Percentiles rank a stretch among this genome's conserved stretches.
These are phyloP conservation scores for Triplophysa siluroides DNA, from an alignment of 2,113 vertebrate genomes.

Conservation along the genomic window DNA sequence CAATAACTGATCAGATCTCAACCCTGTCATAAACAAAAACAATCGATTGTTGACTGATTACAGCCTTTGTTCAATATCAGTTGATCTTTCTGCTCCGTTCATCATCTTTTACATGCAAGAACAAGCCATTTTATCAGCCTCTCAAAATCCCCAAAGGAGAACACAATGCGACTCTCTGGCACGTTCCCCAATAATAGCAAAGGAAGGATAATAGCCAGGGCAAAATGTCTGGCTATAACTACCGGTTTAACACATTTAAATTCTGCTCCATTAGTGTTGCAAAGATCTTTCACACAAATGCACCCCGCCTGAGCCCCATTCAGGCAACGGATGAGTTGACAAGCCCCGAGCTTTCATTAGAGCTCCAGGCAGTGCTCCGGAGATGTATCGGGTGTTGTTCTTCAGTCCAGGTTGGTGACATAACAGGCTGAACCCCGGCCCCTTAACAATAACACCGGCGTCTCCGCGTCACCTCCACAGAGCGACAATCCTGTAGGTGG, in stretches of 20 bases:
- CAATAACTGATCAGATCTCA: neutral
- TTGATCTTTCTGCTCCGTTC: neutral
- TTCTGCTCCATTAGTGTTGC: constrained; percentile 55
- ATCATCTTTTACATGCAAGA: neutral
- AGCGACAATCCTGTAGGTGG: neutral
- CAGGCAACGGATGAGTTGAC: constrained; percentile 47
- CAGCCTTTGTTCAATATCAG: neutral
- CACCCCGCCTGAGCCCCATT: constrained; percentile 53
- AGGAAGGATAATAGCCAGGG: constrained; percentile 4
- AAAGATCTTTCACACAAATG: constrained; percentile 54
- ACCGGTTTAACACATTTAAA: constrained; percentile 54
- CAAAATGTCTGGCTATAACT: constrained; percentile 49
- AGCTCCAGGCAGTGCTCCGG: constrained; percentile 52
- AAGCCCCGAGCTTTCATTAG: constrained; percentile 56
- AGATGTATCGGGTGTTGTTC: constrained; percentile 11
- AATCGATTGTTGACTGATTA: neutral
- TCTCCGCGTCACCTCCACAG: constrained; percentile 4
- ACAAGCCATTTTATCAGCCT: neutral
- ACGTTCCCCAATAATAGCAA: constrained; percentile 45
- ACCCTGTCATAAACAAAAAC: neutral
- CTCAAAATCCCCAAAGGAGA: too few species aligned
- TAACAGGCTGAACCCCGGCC: constrained; percentile 24
- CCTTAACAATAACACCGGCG: constrained; percentile 14
- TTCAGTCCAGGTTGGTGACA: constrained; percentile 14
- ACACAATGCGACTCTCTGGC: too few species aligned